Conservation (phyloP, 2,797 vertebrate species). For the Botia kubotai region DNA sequence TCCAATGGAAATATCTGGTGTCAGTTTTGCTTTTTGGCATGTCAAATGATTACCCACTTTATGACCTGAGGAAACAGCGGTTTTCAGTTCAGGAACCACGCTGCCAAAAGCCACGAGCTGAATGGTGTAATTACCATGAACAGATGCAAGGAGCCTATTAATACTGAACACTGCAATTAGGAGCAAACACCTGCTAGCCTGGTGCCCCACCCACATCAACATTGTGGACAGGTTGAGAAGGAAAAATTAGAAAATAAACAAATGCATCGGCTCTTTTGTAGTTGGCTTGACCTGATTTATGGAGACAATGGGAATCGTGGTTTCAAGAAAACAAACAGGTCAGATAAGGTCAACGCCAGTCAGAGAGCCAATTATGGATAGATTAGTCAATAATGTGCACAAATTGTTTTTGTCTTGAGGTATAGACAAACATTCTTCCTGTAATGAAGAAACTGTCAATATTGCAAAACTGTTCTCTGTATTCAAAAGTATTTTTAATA, state of each 20-base stretch:
- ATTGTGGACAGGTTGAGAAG: slow-evolving; percentile 12
- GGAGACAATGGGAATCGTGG: background rate
- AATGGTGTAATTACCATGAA: slow-evolving; percentile 60
- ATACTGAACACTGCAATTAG: slow-evolving; percentile 60
- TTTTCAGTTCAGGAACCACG: slow-evolving; percentile 19
- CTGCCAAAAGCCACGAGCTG: slow-evolving; percentile 47
- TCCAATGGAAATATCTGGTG: slow-evolving; percentile 5
- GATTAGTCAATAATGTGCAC: background rate
- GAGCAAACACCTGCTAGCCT: slow-evolving; percentile 58
- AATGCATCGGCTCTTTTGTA: slow-evolving; percentile 18
- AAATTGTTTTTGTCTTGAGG: slow-evolving; percentile 7
- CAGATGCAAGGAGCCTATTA: slow-evolving; percentile 62
- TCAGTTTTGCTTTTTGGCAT: slow-evolving; percentile 44
- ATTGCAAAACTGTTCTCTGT: background rate
- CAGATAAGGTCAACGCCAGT: background rate
- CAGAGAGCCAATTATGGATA: slow-evolving; percentile 11
- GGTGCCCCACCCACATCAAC: slow-evolving; percentile 22
- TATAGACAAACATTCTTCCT: slow-evolving; percentile 19
- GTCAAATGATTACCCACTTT: slow-evolving; percentile 41
- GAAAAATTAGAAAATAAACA: background rate
- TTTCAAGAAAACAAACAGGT: slow-evolving; percentile 10
- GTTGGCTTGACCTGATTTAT: background rate
- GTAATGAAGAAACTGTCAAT: slow-evolving; percentile 15
- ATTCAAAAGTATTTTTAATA: background rate
- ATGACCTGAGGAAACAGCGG: slow-evolving; percentile 36